Base-by-base conservation (phyloP, 2,113 vertebrate species). In the Clarias gariepinus region DNA sequence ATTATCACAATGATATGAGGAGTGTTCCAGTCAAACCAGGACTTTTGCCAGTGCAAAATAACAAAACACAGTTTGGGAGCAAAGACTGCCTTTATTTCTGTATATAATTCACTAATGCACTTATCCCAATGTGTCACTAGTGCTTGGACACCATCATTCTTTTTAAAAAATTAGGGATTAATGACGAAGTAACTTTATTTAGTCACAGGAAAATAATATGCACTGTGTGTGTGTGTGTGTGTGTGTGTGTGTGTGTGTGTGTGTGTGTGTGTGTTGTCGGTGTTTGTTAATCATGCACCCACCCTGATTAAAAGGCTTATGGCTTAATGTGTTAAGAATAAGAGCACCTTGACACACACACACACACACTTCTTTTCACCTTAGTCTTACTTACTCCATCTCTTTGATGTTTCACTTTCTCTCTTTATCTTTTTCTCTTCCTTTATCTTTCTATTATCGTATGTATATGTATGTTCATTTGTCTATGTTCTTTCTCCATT, bases 181-280 rank as follows among this genome's bases (percentile, higher is more conserved):
- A 66, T 5, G 10, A n/a, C 25, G 63, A 64, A n/a, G n/a, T 66
- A 66, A 12, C 12, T 30, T 33, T 69, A 33, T 69, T 69, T 33
- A 33, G 15, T 28, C 18, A 30, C 28, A 33, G 4, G 57, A 11
- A 28, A 13, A 63, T 23, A 25, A 9, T 28, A 28, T 69, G 28
- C 18, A 19, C 1, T 1, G 91, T 83, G 92, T 79, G 94, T 95
- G 95, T 93, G 88, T 92, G 92, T 79, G 92, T 76, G 85, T 88
- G 76, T 53, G 41, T 68, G 63, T 82, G 41, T 52, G 33, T 64
- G 73, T 64, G 82, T 73, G 68, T 61, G 57, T 61, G 58, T 19
- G 58, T 33, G 52, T 80, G 77, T 81, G 57, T 60, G 33, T 57
- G 57, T 9, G 21, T 73, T 19, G 21, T 47, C 19, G 21, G 33